phyloP scores from a whole-genome alignment of 2,888 invertebrate genomes.

The Himalopsyche anomala region DNA sequence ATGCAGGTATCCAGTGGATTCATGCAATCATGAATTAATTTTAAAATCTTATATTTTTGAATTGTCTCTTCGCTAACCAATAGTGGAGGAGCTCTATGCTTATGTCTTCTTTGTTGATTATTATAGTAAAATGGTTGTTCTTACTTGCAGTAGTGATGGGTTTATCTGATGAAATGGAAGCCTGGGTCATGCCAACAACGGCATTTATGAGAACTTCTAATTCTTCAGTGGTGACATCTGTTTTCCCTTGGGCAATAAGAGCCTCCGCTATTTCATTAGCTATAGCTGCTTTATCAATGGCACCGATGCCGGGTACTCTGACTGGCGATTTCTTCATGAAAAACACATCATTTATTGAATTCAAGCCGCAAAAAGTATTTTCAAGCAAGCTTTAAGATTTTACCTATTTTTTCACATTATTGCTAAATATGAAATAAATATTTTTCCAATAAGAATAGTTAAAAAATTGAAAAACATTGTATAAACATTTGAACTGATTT shows the following conservation, averaged over 20 bases:
- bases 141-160: conserved; percentile 75
- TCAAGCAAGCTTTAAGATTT: background rate
- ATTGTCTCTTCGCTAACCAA: no score
- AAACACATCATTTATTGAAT: background rate
- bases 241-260: conserved; percentile 86
- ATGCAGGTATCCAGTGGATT: no score
- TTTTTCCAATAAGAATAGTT: no score
- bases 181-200: conserved; percentile 84
- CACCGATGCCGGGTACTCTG: conserved; percentile 83
- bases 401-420: background rate
- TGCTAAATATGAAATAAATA: background rate
- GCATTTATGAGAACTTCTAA: conserved; percentile 88
- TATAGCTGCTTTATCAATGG: conserved; percentile 87
- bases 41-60: no score
- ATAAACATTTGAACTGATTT: background rate
- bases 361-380: conserved; percentile 55
- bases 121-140: background rate
- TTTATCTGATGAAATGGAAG: conserved; percentile 74
- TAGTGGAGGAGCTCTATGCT: background rate
- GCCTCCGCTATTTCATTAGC: conserved; percentile 89
- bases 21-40: no score
- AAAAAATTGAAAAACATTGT: background rate
- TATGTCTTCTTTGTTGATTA: background rate
- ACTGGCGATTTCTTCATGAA: conserved; percentile 66
- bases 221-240: conserved; percentile 87